Conservation (phyloP, 2,113 vertebrate species). For the Elephas maximus region DNA sequence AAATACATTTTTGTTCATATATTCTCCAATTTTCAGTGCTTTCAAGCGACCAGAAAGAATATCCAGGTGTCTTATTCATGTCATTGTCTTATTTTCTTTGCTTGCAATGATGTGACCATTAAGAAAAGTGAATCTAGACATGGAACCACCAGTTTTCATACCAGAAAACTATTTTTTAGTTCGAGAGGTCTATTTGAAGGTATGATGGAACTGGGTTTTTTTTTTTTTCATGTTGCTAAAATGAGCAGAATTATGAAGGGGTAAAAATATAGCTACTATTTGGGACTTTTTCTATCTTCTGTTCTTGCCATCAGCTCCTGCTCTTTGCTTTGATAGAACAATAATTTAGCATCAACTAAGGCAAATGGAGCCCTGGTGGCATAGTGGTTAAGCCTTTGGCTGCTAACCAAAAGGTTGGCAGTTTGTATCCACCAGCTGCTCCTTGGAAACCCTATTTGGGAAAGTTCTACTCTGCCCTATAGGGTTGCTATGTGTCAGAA, state of each 20-base stretch:
- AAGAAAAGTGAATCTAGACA: not conserved
- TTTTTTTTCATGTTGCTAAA: not conserved
- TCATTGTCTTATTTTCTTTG: constrained; percentile 39
- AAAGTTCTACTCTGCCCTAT: too few relatives aligned
- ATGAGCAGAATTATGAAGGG: not conserved
- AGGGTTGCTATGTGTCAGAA: not conserved
- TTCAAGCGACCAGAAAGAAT: not conserved
- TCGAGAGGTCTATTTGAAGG: not conserved
- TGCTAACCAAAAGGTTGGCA: not conserved
- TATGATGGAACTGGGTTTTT: not conserved
- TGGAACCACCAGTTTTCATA: not conserved
- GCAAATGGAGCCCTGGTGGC: not conserved
- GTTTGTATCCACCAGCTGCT: not conserved
- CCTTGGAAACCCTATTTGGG: too few relatives aligned
- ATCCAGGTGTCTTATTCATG: not conserved
- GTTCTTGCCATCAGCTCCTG: not conserved
- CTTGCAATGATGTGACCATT: not conserved
- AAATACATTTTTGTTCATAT: not conserved
- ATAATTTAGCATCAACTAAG: not conserved
- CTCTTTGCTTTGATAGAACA: constrained; percentile 22
- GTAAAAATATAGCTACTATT: not conserved
- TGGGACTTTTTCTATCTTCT: not conserved
- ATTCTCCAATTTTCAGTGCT: constrained; percentile 3
- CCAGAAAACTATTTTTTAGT: not conserved
- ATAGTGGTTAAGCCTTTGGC: too few relatives aligned